phyloP scores from a whole-genome alignment of 2,888 invertebrate species.

The Amblyjoppa fuscipennis region DNA sequence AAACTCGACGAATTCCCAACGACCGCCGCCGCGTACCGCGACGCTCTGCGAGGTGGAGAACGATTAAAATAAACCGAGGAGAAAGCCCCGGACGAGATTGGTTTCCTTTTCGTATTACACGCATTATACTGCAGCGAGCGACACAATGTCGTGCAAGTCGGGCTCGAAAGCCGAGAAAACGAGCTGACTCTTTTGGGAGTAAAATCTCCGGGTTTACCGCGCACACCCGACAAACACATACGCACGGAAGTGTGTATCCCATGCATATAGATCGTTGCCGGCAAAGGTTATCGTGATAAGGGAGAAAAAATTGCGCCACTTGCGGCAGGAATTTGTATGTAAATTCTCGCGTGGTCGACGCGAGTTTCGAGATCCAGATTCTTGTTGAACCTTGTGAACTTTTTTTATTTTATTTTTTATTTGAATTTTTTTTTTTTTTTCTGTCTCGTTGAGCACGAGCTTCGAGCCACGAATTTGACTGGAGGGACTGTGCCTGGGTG shows the following conservation, averaged over 20 bases:
- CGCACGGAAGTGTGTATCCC: neutral
- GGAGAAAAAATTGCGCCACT: constrained; percentile 16
- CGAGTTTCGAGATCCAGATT: constrained; percentile 11
- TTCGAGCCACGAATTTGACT: neutral
- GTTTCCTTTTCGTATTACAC: constrained; percentile 10
- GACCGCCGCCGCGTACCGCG: neutral
- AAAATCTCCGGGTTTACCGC: neutral
- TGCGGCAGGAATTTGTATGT: constrained; percentile 35
- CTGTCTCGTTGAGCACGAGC: neutral
- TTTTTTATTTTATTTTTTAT: neutral
- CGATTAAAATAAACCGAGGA: constrained; percentile 7
- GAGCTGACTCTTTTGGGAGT: constrained; percentile 5
- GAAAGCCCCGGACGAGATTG: neutral
- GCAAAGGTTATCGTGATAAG: constrained; percentile 1
- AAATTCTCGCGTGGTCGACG: constrained; percentile 38
- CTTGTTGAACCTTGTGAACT: constrained; percentile 13
- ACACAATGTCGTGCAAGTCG: neutral
- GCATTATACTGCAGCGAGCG: neutral
- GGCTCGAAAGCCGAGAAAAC: neutral
- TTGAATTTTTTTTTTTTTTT: neutral
- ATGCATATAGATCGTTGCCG: constrained; percentile 25
- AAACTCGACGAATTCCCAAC: constrained; percentile 33
- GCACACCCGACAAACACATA: neutral
- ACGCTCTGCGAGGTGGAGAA: neutral
- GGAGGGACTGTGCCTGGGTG: neutral